Conservation (phyloP, 2,113 vertebrate species). For the Fulmarus glacialis region DNA sequence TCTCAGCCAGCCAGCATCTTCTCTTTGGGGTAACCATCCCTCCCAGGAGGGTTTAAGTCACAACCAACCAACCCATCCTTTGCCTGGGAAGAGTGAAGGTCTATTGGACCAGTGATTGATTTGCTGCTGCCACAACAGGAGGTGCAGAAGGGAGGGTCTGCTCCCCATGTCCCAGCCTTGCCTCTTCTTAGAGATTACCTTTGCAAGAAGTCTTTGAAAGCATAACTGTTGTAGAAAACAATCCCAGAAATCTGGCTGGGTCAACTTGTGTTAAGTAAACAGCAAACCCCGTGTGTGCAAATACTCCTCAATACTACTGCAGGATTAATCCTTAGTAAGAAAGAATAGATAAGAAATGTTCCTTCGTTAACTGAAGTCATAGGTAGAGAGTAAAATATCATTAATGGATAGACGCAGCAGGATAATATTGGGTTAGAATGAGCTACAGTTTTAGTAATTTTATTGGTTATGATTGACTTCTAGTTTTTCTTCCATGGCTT, state of each 20-base stretch:
- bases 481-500: background rate
- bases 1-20: background rate
- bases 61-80: background rate
- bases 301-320: background rate
- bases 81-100: background rate
- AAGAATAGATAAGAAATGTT: background rate
- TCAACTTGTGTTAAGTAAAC: background rate
- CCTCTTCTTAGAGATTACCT: background rate
- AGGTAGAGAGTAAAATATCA: background rate
- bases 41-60: background rate
- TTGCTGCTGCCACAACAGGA: background rate
- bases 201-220: background rate
- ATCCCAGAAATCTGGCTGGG: background rate
- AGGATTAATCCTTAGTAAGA: background rate
- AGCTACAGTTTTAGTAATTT: background rate
- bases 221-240: fast-evolving
- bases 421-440: background rate
- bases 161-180: background rate
- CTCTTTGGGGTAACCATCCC: background rate
- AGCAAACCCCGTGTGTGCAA: background rate
- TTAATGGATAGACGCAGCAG: background rate
- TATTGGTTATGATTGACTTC: background rate
- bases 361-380: background rate
- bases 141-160: background rate
- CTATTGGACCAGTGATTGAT: background rate